phyloP scores from a whole-genome alignment of 2,113 vertebrate species.

The Suricata suricatta region DNA sequence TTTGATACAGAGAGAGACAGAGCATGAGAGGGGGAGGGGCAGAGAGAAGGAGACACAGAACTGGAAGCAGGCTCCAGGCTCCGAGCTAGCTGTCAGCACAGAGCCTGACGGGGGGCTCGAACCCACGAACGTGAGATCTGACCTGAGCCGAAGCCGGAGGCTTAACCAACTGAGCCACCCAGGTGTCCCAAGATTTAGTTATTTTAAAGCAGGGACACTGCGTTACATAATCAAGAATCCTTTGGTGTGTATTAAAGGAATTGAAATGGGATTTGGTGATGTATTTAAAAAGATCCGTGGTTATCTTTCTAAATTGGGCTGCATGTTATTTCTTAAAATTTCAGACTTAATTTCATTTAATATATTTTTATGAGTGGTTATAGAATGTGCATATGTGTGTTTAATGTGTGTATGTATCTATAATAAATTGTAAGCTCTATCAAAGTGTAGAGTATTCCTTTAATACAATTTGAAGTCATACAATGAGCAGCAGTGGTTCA shows the following conservation, averaged over 20 bases:
- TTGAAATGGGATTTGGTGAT: conserved; percentile 38
- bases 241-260: not conserved
- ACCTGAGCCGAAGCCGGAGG: no score
- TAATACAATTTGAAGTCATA: conserved; percentile 19
- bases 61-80: no score
- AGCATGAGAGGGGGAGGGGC: no score
- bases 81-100: no score
- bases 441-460: conserved; percentile 21
- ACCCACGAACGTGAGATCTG: no score
- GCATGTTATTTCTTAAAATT: conserved; percentile 1
- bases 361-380: not conserved
- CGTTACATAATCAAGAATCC: conserved; percentile 17
- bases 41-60: no score
- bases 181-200: not conserved
- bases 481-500: not conserved
- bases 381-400: not conserved
- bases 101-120: no score
- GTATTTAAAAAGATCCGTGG: not conserved
- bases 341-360: conserved; percentile 42
- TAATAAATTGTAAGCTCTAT: conserved; percentile 20
- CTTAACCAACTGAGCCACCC: no score
- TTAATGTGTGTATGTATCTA: not conserved
- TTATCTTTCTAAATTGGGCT: conserved; percentile 37
- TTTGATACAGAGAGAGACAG: no score
- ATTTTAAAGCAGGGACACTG: conserved; percentile 29